Evolutionary conservation across 2,113 vertebrate genomes (phyloP).

Genomic region (Erythrocercus mccallii): DNA sequence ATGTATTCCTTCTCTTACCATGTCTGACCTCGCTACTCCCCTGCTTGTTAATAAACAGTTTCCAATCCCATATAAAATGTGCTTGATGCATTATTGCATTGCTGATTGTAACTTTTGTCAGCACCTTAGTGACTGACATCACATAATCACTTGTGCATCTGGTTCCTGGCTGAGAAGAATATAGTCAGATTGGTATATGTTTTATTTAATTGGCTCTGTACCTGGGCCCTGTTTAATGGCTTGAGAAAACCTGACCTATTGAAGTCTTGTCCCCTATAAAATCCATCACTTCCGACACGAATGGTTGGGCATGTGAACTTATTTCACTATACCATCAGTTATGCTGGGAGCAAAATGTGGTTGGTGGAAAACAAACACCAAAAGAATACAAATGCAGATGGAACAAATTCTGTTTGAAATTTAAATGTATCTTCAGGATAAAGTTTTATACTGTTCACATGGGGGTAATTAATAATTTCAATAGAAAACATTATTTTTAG

Average conservation of each 20-base stretch:
- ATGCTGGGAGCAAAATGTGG: not conserved
- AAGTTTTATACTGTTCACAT: not conserved
- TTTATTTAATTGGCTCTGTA: constrained; percentile 38
- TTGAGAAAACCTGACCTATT: constrained; percentile 25
- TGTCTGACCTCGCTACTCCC: not conserved
- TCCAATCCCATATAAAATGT: not conserved
- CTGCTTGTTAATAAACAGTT: constrained; percentile 7
- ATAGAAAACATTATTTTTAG: not conserved
- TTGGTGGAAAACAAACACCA: not conserved
- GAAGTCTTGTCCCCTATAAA: constrained; percentile 24
- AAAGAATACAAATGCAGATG: not conserved
- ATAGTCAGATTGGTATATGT: not conserved
- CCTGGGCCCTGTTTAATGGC: not conserved
- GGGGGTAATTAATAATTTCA: not conserved
- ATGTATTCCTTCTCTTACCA: constrained; percentile 16
- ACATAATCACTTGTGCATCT: not conserved
- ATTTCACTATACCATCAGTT: not conserved
- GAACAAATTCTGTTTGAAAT: not conserved
- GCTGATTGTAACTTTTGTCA: constrained; percentile 36
- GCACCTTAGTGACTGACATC: not conserved
- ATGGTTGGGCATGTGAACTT: not conserved
- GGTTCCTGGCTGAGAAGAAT: not conserved
- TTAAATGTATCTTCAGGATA: not conserved
- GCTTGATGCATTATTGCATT: not conserved
- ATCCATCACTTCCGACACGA: constrained; percentile 32